Percentiles rank a stretch among this genome's conserved stretches.
phyloP scores from a whole-genome alignment of 2,888 invertebrate genomes.

The Biston betularia region DNA sequence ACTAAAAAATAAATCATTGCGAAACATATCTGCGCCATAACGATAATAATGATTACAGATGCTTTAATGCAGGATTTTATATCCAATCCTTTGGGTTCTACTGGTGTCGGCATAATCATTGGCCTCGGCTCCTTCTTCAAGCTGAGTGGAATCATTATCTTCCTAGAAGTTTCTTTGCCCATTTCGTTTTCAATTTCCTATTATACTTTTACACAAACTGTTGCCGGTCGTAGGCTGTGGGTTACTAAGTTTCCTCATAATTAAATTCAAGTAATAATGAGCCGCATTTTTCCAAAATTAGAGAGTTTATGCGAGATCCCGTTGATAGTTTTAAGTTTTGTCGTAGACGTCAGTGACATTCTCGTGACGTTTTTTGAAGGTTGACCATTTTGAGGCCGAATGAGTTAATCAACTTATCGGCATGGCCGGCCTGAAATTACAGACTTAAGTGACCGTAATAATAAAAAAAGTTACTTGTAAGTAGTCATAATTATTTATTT shows the following conservation, averaged over 20 bases:
- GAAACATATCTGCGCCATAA: slow-evolving; percentile 58
- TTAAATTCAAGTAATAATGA: neutral
- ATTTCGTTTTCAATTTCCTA: neutral
- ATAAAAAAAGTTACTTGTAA: too few relatives aligned
- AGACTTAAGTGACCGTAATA: neutral
- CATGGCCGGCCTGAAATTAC: neutral
- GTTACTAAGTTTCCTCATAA: neutral
- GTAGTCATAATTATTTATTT: too few relatives aligned
- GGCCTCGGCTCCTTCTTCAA: slow-evolving; percentile 50
- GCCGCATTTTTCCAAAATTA: neutral
- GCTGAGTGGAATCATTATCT: slow-evolving; percentile 44
- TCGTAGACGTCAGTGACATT: neutral
- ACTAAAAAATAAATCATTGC: slow-evolving; percentile 50
- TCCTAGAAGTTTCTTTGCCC: neutral
- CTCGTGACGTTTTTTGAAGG: neutral
- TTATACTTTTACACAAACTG: neutral
- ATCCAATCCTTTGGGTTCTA: slow-evolving; percentile 46
- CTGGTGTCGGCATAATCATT: slow-evolving; percentile 27
- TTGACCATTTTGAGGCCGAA: too few relatives aligned
- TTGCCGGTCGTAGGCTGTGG: neutral
- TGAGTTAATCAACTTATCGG: neutral
- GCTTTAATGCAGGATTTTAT: slow-evolving; percentile 60
- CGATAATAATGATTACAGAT: slow-evolving; percentile 49
- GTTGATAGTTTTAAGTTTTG: neutral
- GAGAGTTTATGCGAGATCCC: neutral